phyloP scores from a whole-genome alignment of 1,140 invertebrate genomes.

The Aphidius ervi region DNA sequence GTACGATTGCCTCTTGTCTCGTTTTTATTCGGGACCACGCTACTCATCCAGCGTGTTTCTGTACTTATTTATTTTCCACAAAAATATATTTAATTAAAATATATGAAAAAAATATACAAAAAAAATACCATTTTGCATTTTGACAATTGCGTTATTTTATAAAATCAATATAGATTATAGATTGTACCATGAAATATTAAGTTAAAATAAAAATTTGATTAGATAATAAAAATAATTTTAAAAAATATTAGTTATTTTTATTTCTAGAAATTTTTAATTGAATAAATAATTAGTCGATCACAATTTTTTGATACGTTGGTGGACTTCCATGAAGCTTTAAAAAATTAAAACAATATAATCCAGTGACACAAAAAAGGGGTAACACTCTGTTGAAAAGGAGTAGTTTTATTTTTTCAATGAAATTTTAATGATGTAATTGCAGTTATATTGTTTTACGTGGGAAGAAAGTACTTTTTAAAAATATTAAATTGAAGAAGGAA shows the following conservation, averaged over 20 bases:
- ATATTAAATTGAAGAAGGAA: too few relatives aligned
- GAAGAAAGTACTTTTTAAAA: too few relatives aligned
- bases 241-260: not conserved
- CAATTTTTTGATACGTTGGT: too few relatives aligned
- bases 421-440: too few relatives aligned
- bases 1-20: constrained; percentile 45
- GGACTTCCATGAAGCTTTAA: too few relatives aligned
- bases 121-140: constrained; percentile 31
- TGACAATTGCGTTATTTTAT: constrained; percentile 53
- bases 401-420: too few relatives aligned
- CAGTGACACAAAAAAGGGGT: too few relatives aligned
- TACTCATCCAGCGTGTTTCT: constrained; percentile 28
- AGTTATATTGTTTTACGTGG: too few relatives aligned
- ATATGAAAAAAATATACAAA: constrained; percentile 1
- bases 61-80: constrained; percentile 35
- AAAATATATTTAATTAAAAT: not conserved
- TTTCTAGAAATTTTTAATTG: too few relatives aligned
- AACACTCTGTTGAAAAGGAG: too few relatives aligned
- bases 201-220: constrained; percentile 56
- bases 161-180: constrained; percentile 54
- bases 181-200: constrained; percentile 56
- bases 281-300: too few relatives aligned
- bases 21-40: constrained; percentile 22
- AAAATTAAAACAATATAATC: too few relatives aligned
- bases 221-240: constrained; percentile 44